Evolutionary conservation across 2,888 invertebrate genomes (phyloP), one percentile per base, ranked within the genome.

Genomic region (Hedychridium roseum): DNA sequence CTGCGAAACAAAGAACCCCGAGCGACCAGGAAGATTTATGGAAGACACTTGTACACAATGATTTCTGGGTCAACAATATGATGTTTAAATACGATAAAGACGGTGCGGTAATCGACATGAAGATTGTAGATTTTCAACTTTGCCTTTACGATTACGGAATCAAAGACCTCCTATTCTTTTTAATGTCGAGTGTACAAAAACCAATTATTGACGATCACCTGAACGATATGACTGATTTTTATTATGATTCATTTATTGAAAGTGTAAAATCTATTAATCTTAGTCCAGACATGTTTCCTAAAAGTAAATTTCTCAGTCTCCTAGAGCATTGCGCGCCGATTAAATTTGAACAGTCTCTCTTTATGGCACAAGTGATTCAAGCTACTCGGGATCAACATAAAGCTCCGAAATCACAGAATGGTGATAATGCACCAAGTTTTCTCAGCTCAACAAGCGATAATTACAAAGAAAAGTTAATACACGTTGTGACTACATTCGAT

Each of bases 41-140:
- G 76, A 57, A 57, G 3, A 74, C 79, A 1, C 38, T 78, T 9
- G 54, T 73, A 0, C 79, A 79, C 48, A 66, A 66, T 27, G 79
- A 79, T 46, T 77, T 78, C 45, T 79, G 79, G 79, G 74, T 77
- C 2, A 79, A 79, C 58, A 79, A 79, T 36, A 79, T 79, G 71
- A 67, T 79, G 71, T 79, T 76, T 43, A 61, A 64, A 6, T 62
- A 71, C 31, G 63, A 72, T 31, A 59, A 67, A 7, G 42, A 51
- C 1, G 63, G 67, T 1, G 51, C 53, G 1, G 54, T 69, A 5
- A 15, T 55, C 3, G 68, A 66, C 11, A 68, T 79, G 70, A 79
- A 78, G 39, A 77, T 79, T n/a, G 71, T 79, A 1, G 79, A 79
- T 45, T 78, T 79, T 37, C 79, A 79, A 47, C 45, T 78, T 14